These are phyloP conservation scores for Microcebus jonahi DNA, from an alignment of 2,113 vertebrate genomes.

Conservation along the genomic window DNA sequence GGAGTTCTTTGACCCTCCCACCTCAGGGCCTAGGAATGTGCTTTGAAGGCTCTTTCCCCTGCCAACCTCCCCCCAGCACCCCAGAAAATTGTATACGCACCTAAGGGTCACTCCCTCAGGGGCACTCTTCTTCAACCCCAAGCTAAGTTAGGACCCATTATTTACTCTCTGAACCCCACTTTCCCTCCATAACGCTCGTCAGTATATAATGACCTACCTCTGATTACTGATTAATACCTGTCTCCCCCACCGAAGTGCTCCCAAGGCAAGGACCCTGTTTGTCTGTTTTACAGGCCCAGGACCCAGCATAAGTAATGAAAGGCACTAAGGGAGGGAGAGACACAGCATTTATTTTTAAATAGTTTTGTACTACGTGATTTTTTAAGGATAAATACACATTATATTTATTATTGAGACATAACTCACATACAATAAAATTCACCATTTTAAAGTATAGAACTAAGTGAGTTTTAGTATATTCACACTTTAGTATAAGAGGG, in stretches of 20 bases:
- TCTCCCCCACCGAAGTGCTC: background rate
- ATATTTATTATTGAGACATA: too few relatives aligned
- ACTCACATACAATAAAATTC: too few relatives aligned
- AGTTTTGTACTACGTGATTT: background rate
- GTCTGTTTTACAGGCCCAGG: background rate
- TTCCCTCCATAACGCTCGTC: background rate
- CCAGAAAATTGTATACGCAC: background rate
- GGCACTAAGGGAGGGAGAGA: background rate
- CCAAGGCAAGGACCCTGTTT: background rate
- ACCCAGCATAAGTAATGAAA: background rate
- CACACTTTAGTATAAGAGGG: background rate
- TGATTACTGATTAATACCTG: background rate
- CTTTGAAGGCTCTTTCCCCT: background rate
- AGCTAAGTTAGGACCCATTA: background rate
- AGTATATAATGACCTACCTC: background rate
- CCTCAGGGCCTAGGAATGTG: background rate
- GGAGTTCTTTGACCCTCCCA: background rate
- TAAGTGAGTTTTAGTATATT: background rate
- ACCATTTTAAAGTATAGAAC: background rate
- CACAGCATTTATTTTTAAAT: background rate
- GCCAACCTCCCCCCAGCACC: fast-evolving
- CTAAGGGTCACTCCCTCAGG: background rate
- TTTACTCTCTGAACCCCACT: background rate
- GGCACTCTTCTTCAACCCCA: background rate
- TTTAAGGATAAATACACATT: background rate